Base-by-base conservation (phyloP, 2,888 invertebrate genomes). In the Eupithecia insigniata region DNA sequence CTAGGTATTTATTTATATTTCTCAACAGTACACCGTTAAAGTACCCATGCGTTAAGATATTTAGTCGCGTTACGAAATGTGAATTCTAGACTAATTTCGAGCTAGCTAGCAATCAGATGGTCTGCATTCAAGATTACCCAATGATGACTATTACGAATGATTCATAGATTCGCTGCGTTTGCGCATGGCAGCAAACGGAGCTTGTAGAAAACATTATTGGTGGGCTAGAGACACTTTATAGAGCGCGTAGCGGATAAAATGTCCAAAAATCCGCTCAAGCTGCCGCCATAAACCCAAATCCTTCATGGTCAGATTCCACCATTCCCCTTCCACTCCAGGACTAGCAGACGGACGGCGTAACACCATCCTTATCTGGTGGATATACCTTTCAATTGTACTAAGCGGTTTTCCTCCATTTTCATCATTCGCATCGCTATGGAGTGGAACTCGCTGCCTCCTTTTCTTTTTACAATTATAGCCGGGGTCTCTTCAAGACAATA, bases 21-120 rank as follows among this genome's bases (percentile, higher is more conserved):
- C 51, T 51, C 60, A 30, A 60, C 60, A 55, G 51, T 67, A 32
- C 8, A 46, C 46, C n/a, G 46, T 22, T 22, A 39, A 5, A 43
- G 43, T 51, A 51, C n/a, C n/a, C n/a, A 51, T 51, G n/a, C 46
- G 22, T 51, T 22, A 12, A 55, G 14, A 55, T 55, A 51, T 51
- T 51, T 26, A 26, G 55, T 60, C 60, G 30, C 12, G 22, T 60
- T 60, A 8, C 30, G 60, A 60, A 60, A 60, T 60, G 18, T 10
- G 30, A 43, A 70, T 61, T 65, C 67, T 22, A 71, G 70, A 68
- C 64, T 62, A 43, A 26, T 67, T 69, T 70, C 67, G 73, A 68
- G 51, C 66, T 66, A 68, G 72, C 66, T 61, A 69, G 58, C 71
- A 36, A 66, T 67, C 62, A 64, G 55, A 64, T 34, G 62, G 51